Percentiles rank a stretch among this genome's conserved stretches.
phyloP scores from a whole-genome alignment of 2,888 invertebrate species.

The Hirtodrosophila alboralis region DNA sequence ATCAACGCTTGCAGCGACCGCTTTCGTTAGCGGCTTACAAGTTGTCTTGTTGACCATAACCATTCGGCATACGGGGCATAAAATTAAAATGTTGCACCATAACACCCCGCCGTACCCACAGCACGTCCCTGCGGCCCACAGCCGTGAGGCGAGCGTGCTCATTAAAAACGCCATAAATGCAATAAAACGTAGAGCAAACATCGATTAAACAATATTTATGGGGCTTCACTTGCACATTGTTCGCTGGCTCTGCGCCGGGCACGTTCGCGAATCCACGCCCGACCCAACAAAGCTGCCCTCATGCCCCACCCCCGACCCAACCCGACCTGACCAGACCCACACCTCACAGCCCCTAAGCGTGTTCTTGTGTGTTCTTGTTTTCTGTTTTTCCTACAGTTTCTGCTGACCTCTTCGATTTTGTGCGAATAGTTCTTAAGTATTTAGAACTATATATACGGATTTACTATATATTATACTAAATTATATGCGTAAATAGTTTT shows the following conservation, averaged over 20 bases:
- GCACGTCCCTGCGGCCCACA: not conserved
- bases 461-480: too few species aligned
- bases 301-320: too few species aligned
- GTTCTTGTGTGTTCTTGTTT: slow-evolving; percentile 21
- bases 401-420: slow-evolving; percentile 50
- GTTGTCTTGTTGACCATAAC: slow-evolving; percentile 44
- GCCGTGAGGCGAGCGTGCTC: slow-evolving; percentile 80
- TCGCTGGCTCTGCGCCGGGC: slow-evolving; percentile 74
- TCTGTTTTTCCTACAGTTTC: slow-evolving; percentile 23
- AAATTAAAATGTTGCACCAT: slow-evolving; percentile 82
- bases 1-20: slow-evolving; percentile 2
- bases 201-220: slow-evolving; percentile 84
- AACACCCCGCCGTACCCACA: slow-evolving; percentile 8
- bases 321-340: not conserved
- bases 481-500: too few species aligned
- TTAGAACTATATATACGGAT: not conserved
- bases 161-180: slow-evolving; percentile 84
- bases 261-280: slow-evolving; percentile 53
- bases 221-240: slow-evolving; percentile 82
- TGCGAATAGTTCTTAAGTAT: slow-evolving; percentile 7
- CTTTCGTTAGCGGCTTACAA: slow-evolving; percentile 56
- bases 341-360: slow-evolving; percentile 4
- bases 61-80: slow-evolving; percentile 56
- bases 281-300: slow-evolving; percentile 2
- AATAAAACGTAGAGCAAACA: slow-evolving; percentile 84